These are phyloP conservation scores for Elephantulus edwardii DNA, from an alignment of 2,113 vertebrate genomes.

Conservation along the genomic window DNA sequence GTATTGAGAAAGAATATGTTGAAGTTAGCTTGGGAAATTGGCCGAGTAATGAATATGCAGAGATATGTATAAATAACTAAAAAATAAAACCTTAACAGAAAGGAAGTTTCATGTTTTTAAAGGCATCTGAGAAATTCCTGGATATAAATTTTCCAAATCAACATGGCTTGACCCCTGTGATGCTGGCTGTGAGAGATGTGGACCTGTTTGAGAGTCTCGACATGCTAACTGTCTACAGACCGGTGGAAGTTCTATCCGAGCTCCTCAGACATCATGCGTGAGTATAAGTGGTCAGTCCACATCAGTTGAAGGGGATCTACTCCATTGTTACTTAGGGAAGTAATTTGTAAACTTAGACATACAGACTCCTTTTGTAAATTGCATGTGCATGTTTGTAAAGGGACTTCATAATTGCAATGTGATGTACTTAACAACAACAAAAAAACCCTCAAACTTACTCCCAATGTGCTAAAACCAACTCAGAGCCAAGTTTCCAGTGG, in stretches of 20 bases:
- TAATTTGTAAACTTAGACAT: neutral
- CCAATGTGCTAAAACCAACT: no score
- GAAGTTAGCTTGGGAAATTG: slow-evolving; percentile 38
- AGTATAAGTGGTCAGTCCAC: slow-evolving; percentile 52
- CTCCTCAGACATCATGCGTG: slow-evolving; percentile 82
- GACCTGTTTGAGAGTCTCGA: slow-evolving; percentile 83
- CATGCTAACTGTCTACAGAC: slow-evolving; percentile 79
- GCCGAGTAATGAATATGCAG: neutral
- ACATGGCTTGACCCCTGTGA: slow-evolving; percentile 83
- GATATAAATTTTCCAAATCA: slow-evolving; percentile 84
- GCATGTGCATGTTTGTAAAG: neutral
- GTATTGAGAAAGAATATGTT: neutral
- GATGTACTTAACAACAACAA: no score
- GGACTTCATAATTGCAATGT: slow-evolving; percentile 2
- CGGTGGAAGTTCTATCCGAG: slow-evolving; percentile 81
- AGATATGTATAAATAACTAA: neutral
- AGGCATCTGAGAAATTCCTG: slow-evolving; percentile 76
- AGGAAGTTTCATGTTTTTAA: slow-evolving; percentile 47
- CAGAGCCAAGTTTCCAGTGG: no score
- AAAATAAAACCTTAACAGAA: slow-evolving; percentile 3
- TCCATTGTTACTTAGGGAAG: neutral
- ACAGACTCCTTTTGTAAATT: neutral
- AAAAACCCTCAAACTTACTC: no score
- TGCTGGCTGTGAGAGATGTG: slow-evolving; percentile 85
- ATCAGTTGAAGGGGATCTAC: neutral